phyloP scores from a whole-genome alignment of 2,888 invertebrate genomes.

The Phymatocera aterrima region DNA sequence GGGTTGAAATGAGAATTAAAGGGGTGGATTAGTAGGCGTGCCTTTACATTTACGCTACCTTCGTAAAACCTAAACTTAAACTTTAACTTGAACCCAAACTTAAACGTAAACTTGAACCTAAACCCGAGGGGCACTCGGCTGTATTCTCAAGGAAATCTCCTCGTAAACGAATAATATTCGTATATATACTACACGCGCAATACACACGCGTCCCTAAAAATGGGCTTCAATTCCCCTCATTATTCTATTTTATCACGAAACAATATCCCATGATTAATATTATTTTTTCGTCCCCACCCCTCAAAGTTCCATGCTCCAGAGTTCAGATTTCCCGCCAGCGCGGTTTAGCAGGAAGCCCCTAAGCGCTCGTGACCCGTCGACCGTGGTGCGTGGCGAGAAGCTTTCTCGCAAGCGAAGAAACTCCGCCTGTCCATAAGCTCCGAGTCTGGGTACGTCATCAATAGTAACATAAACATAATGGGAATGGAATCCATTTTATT shows the following conservation, averaged over 20 bases:
- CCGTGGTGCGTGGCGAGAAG: too few species aligned
- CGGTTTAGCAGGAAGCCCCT: too few species aligned
- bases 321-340: too few species aligned
- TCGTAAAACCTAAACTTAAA: too few species aligned
- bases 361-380: too few species aligned
- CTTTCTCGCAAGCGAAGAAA: background rate
- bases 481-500: too few species aligned
- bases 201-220: background rate
- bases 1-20: constrained; percentile 50
- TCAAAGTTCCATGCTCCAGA: too few species aligned
- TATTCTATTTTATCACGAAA: background rate
- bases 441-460: background rate
- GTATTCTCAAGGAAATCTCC: background rate
- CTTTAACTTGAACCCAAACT: constrained; percentile 32
- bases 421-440: background rate
- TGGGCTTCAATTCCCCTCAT: background rate
- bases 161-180: constrained; percentile 31
- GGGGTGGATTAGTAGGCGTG: constrained; percentile 53
- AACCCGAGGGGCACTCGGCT: constrained; percentile 6
- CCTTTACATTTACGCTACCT: background rate
- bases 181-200: background rate
- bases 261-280: background rate
- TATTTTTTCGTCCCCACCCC: too few species aligned
- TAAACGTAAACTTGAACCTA: background rate
- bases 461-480: background rate